Evolutionary conservation across 2,888 invertebrate genomes (phyloP), one percentile per base, ranked within the genome.

Genomic region (Calliopum simillimum): DNA sequence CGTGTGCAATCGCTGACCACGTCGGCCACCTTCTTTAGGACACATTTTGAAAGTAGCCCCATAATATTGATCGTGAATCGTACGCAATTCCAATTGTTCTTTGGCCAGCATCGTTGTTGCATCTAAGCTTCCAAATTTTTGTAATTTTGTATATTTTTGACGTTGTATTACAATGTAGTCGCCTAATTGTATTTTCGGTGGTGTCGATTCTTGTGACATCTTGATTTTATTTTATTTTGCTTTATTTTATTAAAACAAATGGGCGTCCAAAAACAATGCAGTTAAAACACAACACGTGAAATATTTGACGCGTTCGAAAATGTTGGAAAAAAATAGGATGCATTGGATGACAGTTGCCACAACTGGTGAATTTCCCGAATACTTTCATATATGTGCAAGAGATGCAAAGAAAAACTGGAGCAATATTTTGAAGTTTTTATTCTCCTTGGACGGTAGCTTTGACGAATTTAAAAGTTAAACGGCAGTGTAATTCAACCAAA

Each of bases 1-100:
- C 0, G 81, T 82, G 76, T 88, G 88, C n/a, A 88, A 85, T 70
- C 89, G 88, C 72, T 85, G 86, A 41, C 82, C 83, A 73, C 88
- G 89, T 0, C 80, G 76, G 51, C 80, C 84, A 1, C 79, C 72
- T 47, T 88, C 88, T 74, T 89, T 89, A 23, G 90, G 88, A 71
- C 91, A 87, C 89, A 95, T 91, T 87, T 93, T 93, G 82, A 94
- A 95, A 3, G 91, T 90, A 14, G 93, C 91, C 82, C 89, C 92
- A 82, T 91, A 93, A n/a, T 89, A 89, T 76, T 91, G 89, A 14
- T 91, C 92, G 68, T 92, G 87, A 61, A 93, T 88, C 56, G 89
- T 90, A 75, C 87, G 88, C 77, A 94, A 87, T 81, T 92, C 90
- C 12, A 95, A 86, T 70, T 88, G 88, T 79, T 94, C 92, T 78